Percentiles rank a stretch among this genome's conserved stretches.
Conservation (phyloP, 2,113 vertebrate genomes). For the rabbit (Oryctolagus cuniculus) region DNA sequence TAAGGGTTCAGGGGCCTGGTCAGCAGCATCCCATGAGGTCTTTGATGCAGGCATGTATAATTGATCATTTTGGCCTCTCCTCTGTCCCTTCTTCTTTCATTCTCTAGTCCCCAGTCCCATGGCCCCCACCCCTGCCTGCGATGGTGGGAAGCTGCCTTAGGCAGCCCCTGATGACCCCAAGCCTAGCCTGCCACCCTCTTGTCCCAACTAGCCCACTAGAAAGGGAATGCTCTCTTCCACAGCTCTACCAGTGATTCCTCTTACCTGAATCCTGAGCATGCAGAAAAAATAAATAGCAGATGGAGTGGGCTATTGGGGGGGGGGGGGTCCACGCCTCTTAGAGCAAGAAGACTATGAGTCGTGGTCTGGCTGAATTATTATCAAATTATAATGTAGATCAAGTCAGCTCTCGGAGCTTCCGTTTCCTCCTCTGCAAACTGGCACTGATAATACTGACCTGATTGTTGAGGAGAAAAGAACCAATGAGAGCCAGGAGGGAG, state of each 20-base stretch:
- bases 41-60: neutral
- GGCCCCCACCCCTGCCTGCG: rapidly evolving
- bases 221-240: neutral
- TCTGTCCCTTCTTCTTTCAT: neutral
- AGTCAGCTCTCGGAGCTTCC: neutral
- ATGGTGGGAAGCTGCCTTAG: neutral
- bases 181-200: neutral
- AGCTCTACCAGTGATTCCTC: rapidly evolving
- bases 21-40: rapidly evolving
- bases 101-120: neutral
- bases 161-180: rapidly evolving
- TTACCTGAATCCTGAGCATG: neutral
- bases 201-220: rapidly evolving
- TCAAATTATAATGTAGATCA: neutral
- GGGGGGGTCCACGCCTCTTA: neutral
- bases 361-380: neutral
- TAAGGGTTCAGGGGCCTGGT: neutral
- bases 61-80: neutral
- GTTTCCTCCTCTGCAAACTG: neutral
- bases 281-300: neutral
- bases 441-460: neutral
- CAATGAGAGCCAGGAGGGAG: neutral
- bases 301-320: no score
- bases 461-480: neutral
- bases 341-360: neutral